Evolutionary conservation across 2,113 vertebrate species (phyloP).

Genomic region (Tupaia tana): DNA sequence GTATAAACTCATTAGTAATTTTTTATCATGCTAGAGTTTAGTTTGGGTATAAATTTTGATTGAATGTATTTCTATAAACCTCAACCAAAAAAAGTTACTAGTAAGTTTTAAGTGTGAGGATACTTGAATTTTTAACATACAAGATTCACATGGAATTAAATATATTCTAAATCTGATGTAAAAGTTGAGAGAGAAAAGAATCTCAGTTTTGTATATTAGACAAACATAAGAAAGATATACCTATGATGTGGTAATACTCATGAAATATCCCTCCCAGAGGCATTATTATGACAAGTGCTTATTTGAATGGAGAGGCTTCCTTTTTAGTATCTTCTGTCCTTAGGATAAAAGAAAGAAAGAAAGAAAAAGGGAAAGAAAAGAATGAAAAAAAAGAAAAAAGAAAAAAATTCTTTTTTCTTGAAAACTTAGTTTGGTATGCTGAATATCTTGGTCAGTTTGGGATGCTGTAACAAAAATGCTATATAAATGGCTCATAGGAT

Average conservation of each 20-base stretch:
- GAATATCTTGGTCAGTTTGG: not conserved
- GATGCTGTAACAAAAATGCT: not conserved
- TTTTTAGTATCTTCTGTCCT: not conserved
- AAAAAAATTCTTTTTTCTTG: not conserved
- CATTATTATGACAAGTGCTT: not conserved
- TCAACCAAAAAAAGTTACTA: not conserved
- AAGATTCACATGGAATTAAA: not conserved
- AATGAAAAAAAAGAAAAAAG: not conserved
- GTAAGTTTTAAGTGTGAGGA: not conserved
- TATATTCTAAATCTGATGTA: not conserved
- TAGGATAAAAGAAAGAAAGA: not conserved
- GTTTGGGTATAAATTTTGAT: not conserved
- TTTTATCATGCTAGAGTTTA: conserved; percentile 1
- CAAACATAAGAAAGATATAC: not conserved
- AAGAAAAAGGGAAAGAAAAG: not conserved
- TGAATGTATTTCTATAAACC: not conserved
- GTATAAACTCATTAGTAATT: not conserved
- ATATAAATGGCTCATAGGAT: not conserved
- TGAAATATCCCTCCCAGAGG: not conserved
- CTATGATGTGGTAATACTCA: not conserved
- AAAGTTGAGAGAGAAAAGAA: not conserved
- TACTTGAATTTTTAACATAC: not conserved
- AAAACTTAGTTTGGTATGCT: not conserved
- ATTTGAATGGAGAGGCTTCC: not conserved
- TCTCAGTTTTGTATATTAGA: not conserved